These are phyloP conservation scores for Craseonycteris thonglongyai DNA, from an alignment of 2,113 vertebrate genomes.

Conservation along the genomic window DNA sequence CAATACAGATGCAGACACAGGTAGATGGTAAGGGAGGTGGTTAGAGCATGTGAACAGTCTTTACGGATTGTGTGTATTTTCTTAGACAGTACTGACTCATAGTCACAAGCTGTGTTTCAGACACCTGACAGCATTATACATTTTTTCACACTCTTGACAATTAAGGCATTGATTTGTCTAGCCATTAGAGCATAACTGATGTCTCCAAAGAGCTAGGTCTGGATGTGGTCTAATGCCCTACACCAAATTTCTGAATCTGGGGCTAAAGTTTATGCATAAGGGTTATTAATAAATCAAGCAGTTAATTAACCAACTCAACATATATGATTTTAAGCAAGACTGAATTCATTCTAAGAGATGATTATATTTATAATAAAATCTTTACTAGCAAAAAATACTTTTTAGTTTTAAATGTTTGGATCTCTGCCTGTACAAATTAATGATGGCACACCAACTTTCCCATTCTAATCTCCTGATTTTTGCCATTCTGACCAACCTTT, in stretches of 20 bases:
- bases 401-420: conserved; percentile 9
- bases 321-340: conserved; percentile 15
- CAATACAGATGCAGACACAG: neutral
- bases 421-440: conserved; percentile 18
- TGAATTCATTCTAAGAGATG: conserved; percentile 8
- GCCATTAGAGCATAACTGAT: neutral
- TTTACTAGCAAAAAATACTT: neutral
- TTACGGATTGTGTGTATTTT: neutral
- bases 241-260: neutral
- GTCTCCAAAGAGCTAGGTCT: neutral
- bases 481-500: conserved; percentile 31
- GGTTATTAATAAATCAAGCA: conserved; percentile 35
- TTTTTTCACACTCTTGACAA: neutral
- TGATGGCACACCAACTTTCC: neutral
- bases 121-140: neutral
- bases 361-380: conserved; percentile 1
- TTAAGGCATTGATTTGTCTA: neutral
- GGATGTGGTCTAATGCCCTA: neutral
- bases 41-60: neutral
- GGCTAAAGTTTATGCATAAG: neutral
- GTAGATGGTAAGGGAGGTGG: neutral
- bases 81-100: neutral
- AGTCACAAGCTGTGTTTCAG: neutral
- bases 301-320: conserved; percentile 35
- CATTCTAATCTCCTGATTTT: neutral